Evolutionary conservation across 2,888 invertebrate species (phyloP), one percentile per base, ranked within the genome.

Genomic region (Campaea margaritaria): DNA sequence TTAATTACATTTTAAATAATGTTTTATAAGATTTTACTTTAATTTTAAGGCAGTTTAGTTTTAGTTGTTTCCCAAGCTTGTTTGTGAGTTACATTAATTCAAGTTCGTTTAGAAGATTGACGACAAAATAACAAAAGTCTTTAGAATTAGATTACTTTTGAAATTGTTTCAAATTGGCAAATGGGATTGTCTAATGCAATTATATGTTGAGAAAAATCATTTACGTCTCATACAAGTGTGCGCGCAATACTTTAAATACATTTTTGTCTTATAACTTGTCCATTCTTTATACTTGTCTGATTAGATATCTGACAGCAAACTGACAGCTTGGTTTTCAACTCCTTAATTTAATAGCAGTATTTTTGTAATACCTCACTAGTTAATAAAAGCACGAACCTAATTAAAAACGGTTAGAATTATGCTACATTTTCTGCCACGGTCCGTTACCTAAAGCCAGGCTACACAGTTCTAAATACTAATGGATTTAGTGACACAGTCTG

Each of bases 401-500:
- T 5, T 21, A 21, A 21, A 21, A n/a, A n/a, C n/a, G n/a, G n/a
- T 21, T 21, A 21, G 21, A 3, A 21, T 21, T 21, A 3, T 21
- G 5, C 14, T 4, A 3, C 7, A 39, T 39, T 14, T 39, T 39
- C 13, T 11, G 31, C n/a, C 36, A 5, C 39, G 44, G 52, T 47
- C 13, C 13, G 48, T 44, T 41, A 56, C 13, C 15, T 28, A 11
- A 31, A 46, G 46, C 3, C 43, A 50, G 48, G 43, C 31, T 48
- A 16, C 12, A 10, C 44, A 49, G 27, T 27, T 52, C 59, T 44
- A 47, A 64, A 62, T 57, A 57, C 62, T 63, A 68, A 68, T 66
- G 59, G 58, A 64, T 64, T 65, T 58, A 61, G 45, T 52, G 52
- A 65, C 67, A 66, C 64, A 64, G 47, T 65, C 55, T 59, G 45